Evolutionary conservation across 1,140 invertebrate genomes (phyloP).

Genomic region (Bombyx mandarina): DNA sequence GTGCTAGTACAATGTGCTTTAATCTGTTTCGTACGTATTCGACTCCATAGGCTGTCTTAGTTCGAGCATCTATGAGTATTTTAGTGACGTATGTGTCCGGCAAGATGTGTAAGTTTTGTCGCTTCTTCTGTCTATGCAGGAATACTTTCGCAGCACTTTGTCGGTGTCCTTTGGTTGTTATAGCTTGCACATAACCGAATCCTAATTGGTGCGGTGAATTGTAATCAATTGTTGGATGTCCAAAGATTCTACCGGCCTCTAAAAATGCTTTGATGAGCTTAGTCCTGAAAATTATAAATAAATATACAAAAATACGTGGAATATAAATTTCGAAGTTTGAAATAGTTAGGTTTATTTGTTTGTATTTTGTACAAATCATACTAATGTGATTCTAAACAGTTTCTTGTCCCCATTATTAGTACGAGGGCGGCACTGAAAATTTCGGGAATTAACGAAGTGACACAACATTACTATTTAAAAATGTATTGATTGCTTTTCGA

Average conservation of each 20-base stretch:
- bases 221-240: slow-evolving; percentile 69
- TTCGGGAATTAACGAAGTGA: too few species aligned
- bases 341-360: too few species aligned
- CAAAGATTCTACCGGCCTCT: slow-evolving; percentile 70
- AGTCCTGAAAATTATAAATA: slow-evolving; percentile 54
- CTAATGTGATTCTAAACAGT: too few species aligned
- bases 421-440: too few species aligned
- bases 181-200: slow-evolving; percentile 78
- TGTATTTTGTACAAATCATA: too few species aligned
- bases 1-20: slow-evolving; percentile 46
- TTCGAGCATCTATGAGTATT: slow-evolving; percentile 74
- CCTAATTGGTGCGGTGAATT: slow-evolving; percentile 60
- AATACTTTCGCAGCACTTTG: slow-evolving; percentile 73
- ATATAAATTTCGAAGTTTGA: too few species aligned
- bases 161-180: slow-evolving; percentile 68
- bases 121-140: slow-evolving; percentile 70
- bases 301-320: neutral
- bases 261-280: slow-evolving; percentile 69
- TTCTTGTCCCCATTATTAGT: too few species aligned
- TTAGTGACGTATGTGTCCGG: slow-evolving; percentile 73
- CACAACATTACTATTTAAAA: too few species aligned
- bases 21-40: slow-evolving; percentile 71
- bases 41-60: slow-evolving; percentile 76
- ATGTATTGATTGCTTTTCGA: too few species aligned
- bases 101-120: slow-evolving; percentile 78